These are phyloP conservation scores for Manduca sexta DNA, from an alignment of 1,140 invertebrate species.

Conservation along the genomic window DNA sequence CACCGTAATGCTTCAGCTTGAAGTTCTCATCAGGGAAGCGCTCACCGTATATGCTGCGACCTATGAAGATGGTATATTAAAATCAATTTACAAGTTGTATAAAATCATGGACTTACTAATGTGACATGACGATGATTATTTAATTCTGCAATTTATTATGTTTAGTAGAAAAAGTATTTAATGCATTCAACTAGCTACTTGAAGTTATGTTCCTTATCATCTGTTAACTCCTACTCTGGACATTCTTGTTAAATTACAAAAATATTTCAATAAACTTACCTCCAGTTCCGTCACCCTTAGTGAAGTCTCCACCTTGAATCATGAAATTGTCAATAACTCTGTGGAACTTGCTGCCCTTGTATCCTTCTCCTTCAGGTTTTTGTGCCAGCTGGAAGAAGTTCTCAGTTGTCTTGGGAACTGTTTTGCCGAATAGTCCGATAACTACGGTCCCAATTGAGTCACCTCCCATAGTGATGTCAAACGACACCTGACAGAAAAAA, in stretches of 20 bases:
- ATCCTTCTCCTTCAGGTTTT: conserved; percentile 86
- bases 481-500: conserved; percentile 85
- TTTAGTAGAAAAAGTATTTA: no score
- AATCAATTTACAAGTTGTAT: no score
- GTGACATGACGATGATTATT: no score
- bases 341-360: conserved; percentile 93
- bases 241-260: no score
- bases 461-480: conserved; percentile 93
- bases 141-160: no score
- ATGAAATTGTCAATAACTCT: conserved; percentile 96
- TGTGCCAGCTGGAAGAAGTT: conserved; percentile 93
- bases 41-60: conserved; percentile 94
- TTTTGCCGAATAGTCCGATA: conserved; percentile 96
- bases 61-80: conserved; percentile 54
- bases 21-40: conserved; percentile 98
- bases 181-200: no score
- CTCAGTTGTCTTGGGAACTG: conserved; percentile 94
- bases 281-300: conserved; percentile 93
- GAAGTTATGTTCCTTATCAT: no score
- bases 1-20: conserved; percentile 96
- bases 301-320: conserved; percentile 97
- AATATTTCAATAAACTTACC: conserved; percentile 73
- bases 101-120: no score
- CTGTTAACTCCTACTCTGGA: no score
- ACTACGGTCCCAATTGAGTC: conserved; percentile 85